Evolutionary conservation across 2,888 invertebrate species (phyloP).

Genomic region (Chaetogeoica ovagalla): DNA sequence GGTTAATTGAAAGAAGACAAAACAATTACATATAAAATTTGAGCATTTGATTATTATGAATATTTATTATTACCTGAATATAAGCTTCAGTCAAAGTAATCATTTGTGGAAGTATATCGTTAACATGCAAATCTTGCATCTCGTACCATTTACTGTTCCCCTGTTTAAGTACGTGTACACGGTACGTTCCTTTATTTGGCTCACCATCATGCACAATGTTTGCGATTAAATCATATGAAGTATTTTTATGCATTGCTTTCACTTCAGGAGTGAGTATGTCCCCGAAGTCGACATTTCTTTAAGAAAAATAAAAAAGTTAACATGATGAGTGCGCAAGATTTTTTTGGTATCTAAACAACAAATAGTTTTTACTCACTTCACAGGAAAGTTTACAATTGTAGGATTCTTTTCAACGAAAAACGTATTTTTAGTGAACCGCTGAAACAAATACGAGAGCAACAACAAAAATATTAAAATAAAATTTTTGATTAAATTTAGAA

Average conservation of each 20-base stretch:
- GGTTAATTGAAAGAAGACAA: too few relatives aligned
- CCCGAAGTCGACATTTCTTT: slow-evolving; percentile 90
- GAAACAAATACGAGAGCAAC: slow-evolving; percentile 57
- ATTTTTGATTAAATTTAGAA: background rate
- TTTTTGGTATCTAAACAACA: background rate
- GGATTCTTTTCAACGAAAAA: slow-evolving; percentile 99
- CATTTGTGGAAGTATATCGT: slow-evolving; percentile 98
- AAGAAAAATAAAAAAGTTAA: background rate
- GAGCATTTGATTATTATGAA: background rate
- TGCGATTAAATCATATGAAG: slow-evolving; percentile 95
- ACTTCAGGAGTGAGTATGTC: slow-evolving; percentile 88
- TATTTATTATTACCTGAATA: slow-evolving; percentile 71
- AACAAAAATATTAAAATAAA: slow-evolving; percentile 2
- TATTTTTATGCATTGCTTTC: slow-evolving; percentile 75
- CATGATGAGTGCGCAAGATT: background rate
- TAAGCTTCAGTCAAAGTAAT: slow-evolving; percentile 98
- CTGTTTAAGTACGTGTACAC: slow-evolving; percentile 60
- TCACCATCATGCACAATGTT: slow-evolving; percentile 99
- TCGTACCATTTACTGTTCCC: slow-evolving; percentile 86
- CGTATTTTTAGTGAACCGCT: slow-evolving; percentile 96
- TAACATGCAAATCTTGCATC: slow-evolving; percentile 94
- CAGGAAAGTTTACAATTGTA: slow-evolving; percentile 99
- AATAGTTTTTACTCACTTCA: slow-evolving; percentile 73
- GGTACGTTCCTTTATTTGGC: slow-evolving; percentile 75
- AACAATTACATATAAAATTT: too few relatives aligned